These are phyloP conservation scores for Crocodylus rhombifer DNA, from an alignment of 2,797 vertebrate genomes.

Conservation along the genomic window DNA sequence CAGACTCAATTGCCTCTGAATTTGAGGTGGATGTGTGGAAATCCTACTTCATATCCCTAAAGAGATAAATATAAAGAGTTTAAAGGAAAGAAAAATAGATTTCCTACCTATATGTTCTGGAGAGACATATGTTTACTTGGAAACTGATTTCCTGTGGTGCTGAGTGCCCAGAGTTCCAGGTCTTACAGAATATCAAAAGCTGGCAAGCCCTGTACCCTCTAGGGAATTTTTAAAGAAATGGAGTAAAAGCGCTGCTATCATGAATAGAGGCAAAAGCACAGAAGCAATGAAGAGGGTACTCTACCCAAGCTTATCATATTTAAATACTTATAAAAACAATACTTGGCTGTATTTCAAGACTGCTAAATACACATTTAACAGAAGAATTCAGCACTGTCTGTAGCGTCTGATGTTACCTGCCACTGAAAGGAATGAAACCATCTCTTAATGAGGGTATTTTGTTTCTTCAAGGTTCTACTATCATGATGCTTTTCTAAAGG, in stretches of 20 bases:
- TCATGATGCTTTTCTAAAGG: background rate
- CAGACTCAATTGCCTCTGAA: constrained; percentile 17
- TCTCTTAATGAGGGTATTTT: background rate
- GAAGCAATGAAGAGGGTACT: background rate
- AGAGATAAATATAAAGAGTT: constrained; percentile 35
- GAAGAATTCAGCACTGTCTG: background rate
- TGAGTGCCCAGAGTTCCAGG: background rate
- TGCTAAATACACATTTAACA: background rate
- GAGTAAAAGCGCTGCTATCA: background rate
- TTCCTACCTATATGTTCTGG: background rate
- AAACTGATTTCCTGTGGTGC: rapidly evolving
- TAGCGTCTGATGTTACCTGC: background rate
- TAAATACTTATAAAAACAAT: background rate
- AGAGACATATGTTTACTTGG: background rate
- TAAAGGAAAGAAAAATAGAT: constrained; percentile 24
- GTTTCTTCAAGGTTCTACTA: background rate
- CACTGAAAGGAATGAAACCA: background rate
- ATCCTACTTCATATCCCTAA: background rate
- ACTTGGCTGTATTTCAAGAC: background rate
- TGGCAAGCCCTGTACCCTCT: background rate
- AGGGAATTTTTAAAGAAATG: background rate
- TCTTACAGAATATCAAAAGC: background rate
- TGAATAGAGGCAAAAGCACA: background rate
- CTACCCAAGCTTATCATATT: background rate
- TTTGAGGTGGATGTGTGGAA: constrained; percentile 31